A percentile compares a stretch with the other conserved stretches of the same genome.
Evolutionary conservation across 2,113 vertebrate species (phyloP).

Genomic region (Barbus barbus): DNA sequence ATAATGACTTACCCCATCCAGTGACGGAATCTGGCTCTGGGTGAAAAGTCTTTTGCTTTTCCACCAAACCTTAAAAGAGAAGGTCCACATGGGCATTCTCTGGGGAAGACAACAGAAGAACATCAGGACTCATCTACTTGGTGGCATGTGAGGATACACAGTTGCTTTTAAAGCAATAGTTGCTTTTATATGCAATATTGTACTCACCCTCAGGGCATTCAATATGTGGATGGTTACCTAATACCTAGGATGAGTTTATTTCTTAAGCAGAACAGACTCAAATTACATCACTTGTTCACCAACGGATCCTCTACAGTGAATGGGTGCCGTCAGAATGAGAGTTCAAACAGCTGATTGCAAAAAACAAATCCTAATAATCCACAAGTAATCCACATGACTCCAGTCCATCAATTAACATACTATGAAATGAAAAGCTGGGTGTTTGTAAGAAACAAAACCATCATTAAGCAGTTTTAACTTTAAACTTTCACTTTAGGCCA

Average conservation of each 20-base stretch:
- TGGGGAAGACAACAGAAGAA: constrained; percentile 52
- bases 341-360: too few species aligned
- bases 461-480: neutral
- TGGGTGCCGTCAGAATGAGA: too few species aligned
- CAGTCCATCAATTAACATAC: too few species aligned
- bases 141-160: neutral
- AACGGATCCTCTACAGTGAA: neutral
- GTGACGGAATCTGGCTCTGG: constrained; percentile 82
- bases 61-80: constrained; percentile 83
- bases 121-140: neutral
- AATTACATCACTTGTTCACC: neutral
- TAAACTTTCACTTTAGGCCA: neutral
- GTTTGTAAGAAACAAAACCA: neutral
- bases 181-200: neutral
- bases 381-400: too few species aligned
- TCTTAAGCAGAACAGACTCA: neutral
- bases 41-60: constrained; percentile 86
- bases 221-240: neutral
- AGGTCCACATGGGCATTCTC: constrained; percentile 86
- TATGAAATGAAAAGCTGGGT: neutral
- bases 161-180: neutral
- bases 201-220: neutral
- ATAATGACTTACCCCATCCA: constrained; percentile 83
- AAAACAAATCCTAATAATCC: neutral
- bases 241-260: too few species aligned